These are phyloP conservation scores for Tragelaphus strepsiceros DNA, from an alignment of 2,113 vertebrate species.

Conservation along the genomic window DNA sequence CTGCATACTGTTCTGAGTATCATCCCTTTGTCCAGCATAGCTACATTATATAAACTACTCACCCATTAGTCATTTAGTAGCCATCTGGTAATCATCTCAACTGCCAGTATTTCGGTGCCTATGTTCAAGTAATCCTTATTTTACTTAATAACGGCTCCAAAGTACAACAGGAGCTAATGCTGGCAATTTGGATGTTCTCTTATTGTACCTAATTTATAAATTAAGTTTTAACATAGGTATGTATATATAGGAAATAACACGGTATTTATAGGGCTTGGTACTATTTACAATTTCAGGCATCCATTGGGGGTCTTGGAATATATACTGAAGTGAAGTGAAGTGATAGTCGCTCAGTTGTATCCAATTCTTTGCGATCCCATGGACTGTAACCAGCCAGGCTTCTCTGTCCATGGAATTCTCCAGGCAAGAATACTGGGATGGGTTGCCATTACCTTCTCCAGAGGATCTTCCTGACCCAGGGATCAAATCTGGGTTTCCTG, in stretches of 20 bases:
- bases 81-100: not conserved
- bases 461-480: not conserved
- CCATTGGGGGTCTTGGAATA: not conserved
- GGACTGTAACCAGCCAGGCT: not conserved
- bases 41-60: not conserved
- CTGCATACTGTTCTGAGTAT: not conserved
- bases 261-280: not conserved
- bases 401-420: not conserved
- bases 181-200: not conserved
- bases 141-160: not conserved
- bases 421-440: not conserved
- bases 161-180: not conserved
- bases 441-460: not conserved
- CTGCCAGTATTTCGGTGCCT: not conserved
- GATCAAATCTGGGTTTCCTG: not conserved
- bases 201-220: not conserved
- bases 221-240: not conserved
- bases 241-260: not conserved
- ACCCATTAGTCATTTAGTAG: not conserved
- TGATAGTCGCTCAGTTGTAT: not conserved
- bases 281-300: not conserved
- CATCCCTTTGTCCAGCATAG: not conserved
- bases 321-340: not conserved
- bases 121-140: not conserved
- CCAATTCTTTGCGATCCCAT: not conserved